Conservation (phyloP, 2,888 invertebrate species). For the Gari tellinella region DNA sequence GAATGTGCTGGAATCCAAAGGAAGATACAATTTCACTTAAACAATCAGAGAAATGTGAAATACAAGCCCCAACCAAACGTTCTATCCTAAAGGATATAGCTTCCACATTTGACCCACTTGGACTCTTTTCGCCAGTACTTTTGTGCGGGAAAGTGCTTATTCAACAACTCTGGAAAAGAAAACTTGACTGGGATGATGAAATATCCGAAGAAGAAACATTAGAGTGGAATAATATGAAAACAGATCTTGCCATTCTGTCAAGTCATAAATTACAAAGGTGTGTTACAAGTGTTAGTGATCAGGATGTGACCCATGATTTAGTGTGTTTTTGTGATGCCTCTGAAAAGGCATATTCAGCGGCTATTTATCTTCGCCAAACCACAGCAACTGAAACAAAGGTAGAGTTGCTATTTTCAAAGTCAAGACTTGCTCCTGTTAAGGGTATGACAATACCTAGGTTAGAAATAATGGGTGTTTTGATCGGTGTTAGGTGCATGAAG, state of each 20-base stretch:
- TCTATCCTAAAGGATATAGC: too few species aligned
- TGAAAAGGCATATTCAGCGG: slow-evolving; percentile 2
- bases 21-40: too few species aligned
- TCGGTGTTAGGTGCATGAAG: slow-evolving; percentile 7
- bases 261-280: background rate
- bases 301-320: background rate
- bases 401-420: too few species aligned
- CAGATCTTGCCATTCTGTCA: background rate
- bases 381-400: background rate
- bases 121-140: too few species aligned
- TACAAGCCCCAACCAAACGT: too few species aligned
- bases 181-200: slow-evolving; percentile 14
- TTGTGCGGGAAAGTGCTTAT: slow-evolving; percentile 6
- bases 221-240: slow-evolving; percentile 5
- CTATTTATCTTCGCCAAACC: slow-evolving; percentile 5
- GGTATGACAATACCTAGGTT: slow-evolving; percentile 23
- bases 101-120: too few species aligned
- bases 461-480: slow-evolving; percentile 29
- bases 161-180: slow-evolving; percentile 9
- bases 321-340: slow-evolving; percentile 24
- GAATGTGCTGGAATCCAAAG: too few species aligned
- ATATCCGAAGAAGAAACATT: background rate
- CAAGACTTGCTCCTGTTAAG: background rate
- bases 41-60: too few species aligned
- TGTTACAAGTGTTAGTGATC: background rate